Evolutionary conservation across 2,888 invertebrate genomes (phyloP).

Genomic region (Netelia fuscicornis): DNA sequence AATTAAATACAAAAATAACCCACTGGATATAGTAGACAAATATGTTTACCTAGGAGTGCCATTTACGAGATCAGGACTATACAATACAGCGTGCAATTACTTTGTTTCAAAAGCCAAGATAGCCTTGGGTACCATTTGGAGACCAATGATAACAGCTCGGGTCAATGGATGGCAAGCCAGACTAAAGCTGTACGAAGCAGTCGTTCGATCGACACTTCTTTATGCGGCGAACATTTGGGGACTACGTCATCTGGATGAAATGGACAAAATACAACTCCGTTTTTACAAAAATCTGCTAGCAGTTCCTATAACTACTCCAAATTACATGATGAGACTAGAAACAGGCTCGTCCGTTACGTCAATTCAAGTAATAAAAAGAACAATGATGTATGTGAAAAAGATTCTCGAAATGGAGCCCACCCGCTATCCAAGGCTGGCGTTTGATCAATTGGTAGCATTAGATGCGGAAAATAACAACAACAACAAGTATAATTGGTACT

Average conservation of each 20-base stretch:
- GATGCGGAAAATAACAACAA: neutral
- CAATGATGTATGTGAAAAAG: neutral
- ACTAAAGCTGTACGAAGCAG: neutral
- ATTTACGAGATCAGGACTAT: conserved; percentile 33
- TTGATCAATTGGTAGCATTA: conserved; percentile 18
- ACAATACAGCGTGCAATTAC: neutral
- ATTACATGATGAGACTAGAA: conserved; percentile 38
- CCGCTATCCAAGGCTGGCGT: neutral
- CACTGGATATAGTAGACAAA: conserved; percentile 35
- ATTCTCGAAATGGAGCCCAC: conserved; percentile 21
- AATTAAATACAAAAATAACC: conserved; percentile 34
- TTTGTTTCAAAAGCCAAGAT: conserved; percentile 31
- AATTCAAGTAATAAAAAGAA: conserved; percentile 8
- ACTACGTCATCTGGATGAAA: conserved; percentile 30
- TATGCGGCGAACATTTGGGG: conserved; percentile 37
- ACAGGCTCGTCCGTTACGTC: conserved; percentile 2
- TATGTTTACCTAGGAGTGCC: conserved; percentile 59
- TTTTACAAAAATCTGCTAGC: conserved; percentile 39
- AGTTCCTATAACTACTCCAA: conserved; percentile 16
- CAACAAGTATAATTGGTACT: conserved; percentile 8
- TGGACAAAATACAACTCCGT: conserved; percentile 17
- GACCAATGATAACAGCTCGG: neutral
- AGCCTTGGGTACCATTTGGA: conserved; percentile 9
- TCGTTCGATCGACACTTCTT: conserved; percentile 18
- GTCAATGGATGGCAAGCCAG: neutral